These are phyloP conservation scores for Achroia grisella DNA, from an alignment of 1,140 invertebrate genomes.

Conservation along the genomic window DNA sequence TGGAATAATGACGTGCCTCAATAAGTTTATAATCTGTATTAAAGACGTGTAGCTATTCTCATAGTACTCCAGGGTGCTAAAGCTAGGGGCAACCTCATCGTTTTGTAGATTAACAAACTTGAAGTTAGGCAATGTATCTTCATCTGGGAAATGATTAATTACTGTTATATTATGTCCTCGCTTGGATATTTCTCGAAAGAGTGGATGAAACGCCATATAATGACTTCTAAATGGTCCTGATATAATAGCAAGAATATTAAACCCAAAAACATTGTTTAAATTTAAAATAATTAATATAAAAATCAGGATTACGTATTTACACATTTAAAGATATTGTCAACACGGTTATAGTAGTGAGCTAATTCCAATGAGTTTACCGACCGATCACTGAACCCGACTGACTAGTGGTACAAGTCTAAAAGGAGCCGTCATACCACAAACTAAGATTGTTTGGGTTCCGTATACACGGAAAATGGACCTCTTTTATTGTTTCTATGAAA, in stretches of 20 bases:
- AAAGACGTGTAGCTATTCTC: conserved; percentile 22
- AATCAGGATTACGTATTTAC: too few relatives aligned
- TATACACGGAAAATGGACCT: too few relatives aligned
- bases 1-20: conserved; percentile 17
- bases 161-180: conserved; percentile 64
- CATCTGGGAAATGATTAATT: conserved; percentile 51
- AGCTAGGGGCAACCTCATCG: conserved; percentile 2
- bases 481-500: too few relatives aligned
- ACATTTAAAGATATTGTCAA: too few relatives aligned
- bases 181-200: conserved; percentile 55
- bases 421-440: too few relatives aligned
- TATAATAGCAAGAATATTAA: conserved; percentile 49
- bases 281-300: conserved; percentile 3
- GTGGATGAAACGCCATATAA: conserved; percentile 51
- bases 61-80: conserved; percentile 11
- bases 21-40: conserved; percentile 23
- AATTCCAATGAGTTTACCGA: too few relatives aligned
- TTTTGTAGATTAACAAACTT: conserved; percentile 32
- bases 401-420: too few relatives aligned
- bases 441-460: too few relatives aligned
- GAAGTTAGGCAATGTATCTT: conserved; percentile 32
- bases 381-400: too few relatives aligned
- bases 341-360: too few relatives aligned
- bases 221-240: conserved; percentile 60
- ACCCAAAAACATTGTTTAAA: not conserved